A percentile compares a stretch with the other conserved stretches of the same genome.
phyloP scores from a whole-genome alignment of 2,113 vertebrate species.

The Pelecanoides urinatrix region DNA sequence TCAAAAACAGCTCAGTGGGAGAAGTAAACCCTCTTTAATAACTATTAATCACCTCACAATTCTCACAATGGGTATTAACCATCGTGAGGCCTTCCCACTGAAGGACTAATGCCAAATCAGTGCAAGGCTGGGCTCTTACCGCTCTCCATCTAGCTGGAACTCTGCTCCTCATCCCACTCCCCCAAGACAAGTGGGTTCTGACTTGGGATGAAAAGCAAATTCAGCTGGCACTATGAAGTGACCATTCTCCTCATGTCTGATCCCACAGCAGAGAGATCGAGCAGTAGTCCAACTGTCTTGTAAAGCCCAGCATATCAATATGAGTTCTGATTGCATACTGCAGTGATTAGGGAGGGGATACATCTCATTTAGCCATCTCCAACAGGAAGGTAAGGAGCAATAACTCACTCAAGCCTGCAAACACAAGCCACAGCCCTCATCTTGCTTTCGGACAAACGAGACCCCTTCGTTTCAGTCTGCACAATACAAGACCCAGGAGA shows the following conservation, averaged over 20 bases:
- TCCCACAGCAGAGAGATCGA: background rate
- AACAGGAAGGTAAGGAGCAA: background rate
- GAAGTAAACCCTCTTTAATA: background rate
- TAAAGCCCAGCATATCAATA: background rate
- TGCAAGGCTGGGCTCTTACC: background rate
- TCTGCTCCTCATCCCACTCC: background rate
- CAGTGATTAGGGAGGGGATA: background rate
- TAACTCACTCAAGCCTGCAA: background rate
- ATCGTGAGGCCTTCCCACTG: background rate
- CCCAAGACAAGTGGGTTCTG: background rate
- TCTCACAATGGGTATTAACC: background rate
- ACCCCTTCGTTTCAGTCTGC: background rate
- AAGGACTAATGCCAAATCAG: background rate
- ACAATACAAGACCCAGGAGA: background rate
- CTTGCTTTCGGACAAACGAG: fast-evolving
- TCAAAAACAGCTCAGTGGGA: background rate
- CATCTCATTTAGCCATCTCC: background rate
- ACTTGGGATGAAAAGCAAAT: background rate
- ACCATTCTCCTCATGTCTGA: background rate
- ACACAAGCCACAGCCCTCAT: background rate
- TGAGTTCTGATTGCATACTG: background rate
- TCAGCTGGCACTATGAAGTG: background rate
- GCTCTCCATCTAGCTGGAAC: background rate
- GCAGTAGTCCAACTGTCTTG: background rate
- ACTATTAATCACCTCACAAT: background rate